phyloP scores from a whole-genome alignment of 2,797 vertebrate genomes.

The Ctenosaura bakeri region DNA sequence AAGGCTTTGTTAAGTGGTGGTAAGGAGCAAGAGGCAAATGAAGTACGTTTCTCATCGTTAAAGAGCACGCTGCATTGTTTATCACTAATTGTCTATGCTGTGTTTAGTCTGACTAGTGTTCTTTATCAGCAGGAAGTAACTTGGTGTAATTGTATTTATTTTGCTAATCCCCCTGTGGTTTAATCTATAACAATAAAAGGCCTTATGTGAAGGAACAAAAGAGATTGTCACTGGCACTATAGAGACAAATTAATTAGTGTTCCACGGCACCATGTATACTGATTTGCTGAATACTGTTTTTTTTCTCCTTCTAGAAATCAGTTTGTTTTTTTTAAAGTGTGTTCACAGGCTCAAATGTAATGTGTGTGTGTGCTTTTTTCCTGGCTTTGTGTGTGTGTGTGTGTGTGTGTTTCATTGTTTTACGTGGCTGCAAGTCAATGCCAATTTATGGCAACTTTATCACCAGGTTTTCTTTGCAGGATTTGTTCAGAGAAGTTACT shows the following conservation, averaged over 20 bases:
- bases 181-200: constrained; percentile 24
- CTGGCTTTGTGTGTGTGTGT: not conserved
- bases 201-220: not conserved
- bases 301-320: not conserved
- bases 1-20: too few relatives aligned
- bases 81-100: constrained; percentile 19
- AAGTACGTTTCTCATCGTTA: not conserved
- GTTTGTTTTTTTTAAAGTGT: not conserved
- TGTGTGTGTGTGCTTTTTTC: not conserved
- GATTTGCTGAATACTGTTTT: not conserved
- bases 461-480: too few relatives aligned
- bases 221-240: not conserved
- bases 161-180: constrained; percentile 31
- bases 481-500: too few relatives aligned
- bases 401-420: not conserved
- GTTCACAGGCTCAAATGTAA: not conserved
- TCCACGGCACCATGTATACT: not conserved
- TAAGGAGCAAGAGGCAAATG: not conserved
- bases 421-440: not conserved
- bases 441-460: not conserved
- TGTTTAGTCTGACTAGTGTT: constrained; percentile 18
- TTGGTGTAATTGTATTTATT: constrained; percentile 35
- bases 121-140: constrained; percentile 35
- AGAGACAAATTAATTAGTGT: constrained; percentile 35
- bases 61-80: not conserved